Evolutionary conservation across 2,888 invertebrate genomes (phyloP), one percentile per base, ranked within the genome.

Genomic region (Athrips mouffetella): DNA sequence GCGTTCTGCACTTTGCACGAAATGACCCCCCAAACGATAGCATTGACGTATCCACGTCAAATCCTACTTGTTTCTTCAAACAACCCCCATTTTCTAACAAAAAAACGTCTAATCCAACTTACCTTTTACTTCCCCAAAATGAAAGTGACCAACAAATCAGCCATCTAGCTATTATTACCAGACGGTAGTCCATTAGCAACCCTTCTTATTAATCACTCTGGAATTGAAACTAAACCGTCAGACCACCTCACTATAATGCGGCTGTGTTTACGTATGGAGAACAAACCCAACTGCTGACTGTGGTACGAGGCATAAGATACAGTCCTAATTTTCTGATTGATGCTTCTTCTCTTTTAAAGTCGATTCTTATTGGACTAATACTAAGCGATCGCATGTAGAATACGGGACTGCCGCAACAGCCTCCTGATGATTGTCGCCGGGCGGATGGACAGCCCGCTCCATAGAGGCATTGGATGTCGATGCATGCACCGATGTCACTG

Each of bases 211-310:
- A 49, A 49, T 49, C 72, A 64, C 55, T 49, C 59, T 65, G 61
- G 68, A 70, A 73, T 70, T 68, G 65, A 70, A 67, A 68, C 65
- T 65, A 63, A 67, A 70, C 64, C 61, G 63, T 62, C 56, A 63
- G 66, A 67, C 67, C 66, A 62, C 60, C 59, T 60, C 58, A 58
- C 57, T 29, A 31, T 64, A 66, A 64, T 65, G 64, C 63, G 30
- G 44, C 57, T 58, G 55, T 63, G 62, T 60, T 70, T 65, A 73
- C 76, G 71, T 76, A 65, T 70, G 66, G 72, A 58, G 54, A 62
- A 63, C 59, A 60, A 67, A 67, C 61, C 56, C 59, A 58, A 51
- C 62, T 52, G 49, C 48, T 46, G 30, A 23, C 10, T 10, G 45
- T 39, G 57, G 49, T 5, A 0, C 39, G 47, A 54, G 53, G 27